Conservation (phyloP, 2,113 vertebrate genomes). For the Corythornis vintsioides region DNA sequence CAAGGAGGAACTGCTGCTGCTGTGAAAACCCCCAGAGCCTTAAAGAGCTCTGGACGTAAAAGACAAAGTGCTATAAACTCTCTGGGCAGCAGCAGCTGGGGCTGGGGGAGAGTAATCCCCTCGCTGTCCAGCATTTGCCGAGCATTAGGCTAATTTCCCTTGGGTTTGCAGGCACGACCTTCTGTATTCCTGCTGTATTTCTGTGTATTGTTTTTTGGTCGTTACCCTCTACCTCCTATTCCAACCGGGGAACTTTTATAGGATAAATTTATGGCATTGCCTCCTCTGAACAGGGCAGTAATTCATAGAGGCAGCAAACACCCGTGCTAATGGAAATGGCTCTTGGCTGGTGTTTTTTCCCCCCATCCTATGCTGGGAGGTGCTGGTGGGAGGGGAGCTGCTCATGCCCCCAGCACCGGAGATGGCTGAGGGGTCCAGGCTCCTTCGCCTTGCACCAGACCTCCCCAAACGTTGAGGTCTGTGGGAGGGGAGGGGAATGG, state of each 20-base stretch:
- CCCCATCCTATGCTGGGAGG: neutral
- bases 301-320: neutral
- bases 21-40: neutral
- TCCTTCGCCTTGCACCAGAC: fast-evolving
- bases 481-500: neutral
- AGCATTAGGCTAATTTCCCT: constrained; percentile 31
- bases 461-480: neutral
- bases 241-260: constrained; percentile 34
- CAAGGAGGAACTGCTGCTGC: neutral
- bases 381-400: neutral
- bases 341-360: neutral
- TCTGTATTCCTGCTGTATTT: constrained; percentile 25
- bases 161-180: neutral
- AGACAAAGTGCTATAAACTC: neutral
- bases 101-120: neutral
- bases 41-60: neutral
- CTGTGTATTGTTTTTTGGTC: constrained; percentile 59
- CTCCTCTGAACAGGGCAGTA: constrained; percentile 35
- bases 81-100: neutral
- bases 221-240: constrained; percentile 63
- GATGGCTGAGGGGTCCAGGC: neutral
- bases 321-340: constrained; percentile 15
- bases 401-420: neutral
- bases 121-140: neutral
- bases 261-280: constrained; percentile 63